Evolutionary conservation across 2,888 invertebrate species (phyloP), one percentile per base, ranked within the genome.

Genomic region (Zhuqinia jingwanae): DNA sequence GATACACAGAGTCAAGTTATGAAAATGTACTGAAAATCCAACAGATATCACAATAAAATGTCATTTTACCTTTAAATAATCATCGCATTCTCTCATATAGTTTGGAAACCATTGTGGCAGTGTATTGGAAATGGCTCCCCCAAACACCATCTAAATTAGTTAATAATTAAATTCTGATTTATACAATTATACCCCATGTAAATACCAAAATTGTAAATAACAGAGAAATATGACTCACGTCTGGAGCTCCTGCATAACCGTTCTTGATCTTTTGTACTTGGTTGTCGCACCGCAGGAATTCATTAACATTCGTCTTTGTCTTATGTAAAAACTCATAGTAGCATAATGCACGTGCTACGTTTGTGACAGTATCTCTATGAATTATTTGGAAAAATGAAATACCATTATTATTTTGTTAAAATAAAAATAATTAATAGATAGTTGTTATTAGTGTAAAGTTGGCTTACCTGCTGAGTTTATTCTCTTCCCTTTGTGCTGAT

Each of bases 241-340:
- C 82, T 5, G 82, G 82, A 15, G 20, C 82, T 75, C 50, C 82
- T 10, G 13, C 53, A n/a, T 82, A 82, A 6, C 75, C 82, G 20
- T n/a, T 63, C 42, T 65, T 82, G n/a, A 82, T 75, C 36, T 82
- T 82, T 13, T 82, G 82, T 27, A 82, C 63, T 82, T 82, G 82
- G 27, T 82, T 82, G n/a, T 82, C 82, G 36, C 82, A 82, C 2
- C 75, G 58, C 1, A 82, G 50, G 27, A 82, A 82, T 20, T 82
- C 75, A n/a, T 82, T 82, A 6, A 82, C 82, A 22, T 82, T 63
- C 13, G 82, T 82, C 15, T n/a, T 60, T 1, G 25, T 22, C 20
- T 76, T 82, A 13, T 50, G 42, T 13, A 82, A 42, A 17, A 82
- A 82, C 22, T 82, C 82, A n/a, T 75, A 76, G 75, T 75, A 82